phyloP scores from a whole-genome alignment of 2,797 vertebrate species.

The Falco berigora region DNA sequence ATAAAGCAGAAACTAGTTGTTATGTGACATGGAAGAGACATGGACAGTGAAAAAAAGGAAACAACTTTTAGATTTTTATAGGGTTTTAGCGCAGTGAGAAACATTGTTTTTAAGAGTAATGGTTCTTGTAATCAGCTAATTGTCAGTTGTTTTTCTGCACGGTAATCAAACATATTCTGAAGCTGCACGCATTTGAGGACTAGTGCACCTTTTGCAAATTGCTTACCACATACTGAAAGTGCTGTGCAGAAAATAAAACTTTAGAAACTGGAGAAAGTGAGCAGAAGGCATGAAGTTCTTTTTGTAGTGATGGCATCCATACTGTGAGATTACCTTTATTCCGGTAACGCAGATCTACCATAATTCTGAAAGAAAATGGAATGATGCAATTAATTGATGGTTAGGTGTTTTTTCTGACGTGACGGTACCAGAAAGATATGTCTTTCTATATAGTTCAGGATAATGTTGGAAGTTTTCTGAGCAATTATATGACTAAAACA shows the following conservation, averaged over 20 bases:
- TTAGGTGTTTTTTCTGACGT: conserved; percentile 1
- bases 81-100: neutral
- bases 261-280: neutral
- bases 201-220: neutral
- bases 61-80: neutral
- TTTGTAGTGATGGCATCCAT: neutral
- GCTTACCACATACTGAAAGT: too few species aligned
- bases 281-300: neutral
- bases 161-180: neutral
- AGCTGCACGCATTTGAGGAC: neutral
- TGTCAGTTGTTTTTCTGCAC: neutral
- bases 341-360: neutral
- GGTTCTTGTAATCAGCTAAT: neutral
- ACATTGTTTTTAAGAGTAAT: neutral
- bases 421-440: neutral
- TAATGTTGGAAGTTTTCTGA: neutral
- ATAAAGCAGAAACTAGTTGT: neutral
- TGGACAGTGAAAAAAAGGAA: neutral
- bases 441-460: neutral
- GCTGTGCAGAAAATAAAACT: neutral
- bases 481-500: neutral
- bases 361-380: neutral
- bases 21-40: neutral
- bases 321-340: neutral
- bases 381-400: neutral